A percentile compares a stretch with the other conserved stretches of the same genome.
phyloP scores from a whole-genome alignment of 2,888 invertebrate species.

The Pterostichus niger region DNA sequence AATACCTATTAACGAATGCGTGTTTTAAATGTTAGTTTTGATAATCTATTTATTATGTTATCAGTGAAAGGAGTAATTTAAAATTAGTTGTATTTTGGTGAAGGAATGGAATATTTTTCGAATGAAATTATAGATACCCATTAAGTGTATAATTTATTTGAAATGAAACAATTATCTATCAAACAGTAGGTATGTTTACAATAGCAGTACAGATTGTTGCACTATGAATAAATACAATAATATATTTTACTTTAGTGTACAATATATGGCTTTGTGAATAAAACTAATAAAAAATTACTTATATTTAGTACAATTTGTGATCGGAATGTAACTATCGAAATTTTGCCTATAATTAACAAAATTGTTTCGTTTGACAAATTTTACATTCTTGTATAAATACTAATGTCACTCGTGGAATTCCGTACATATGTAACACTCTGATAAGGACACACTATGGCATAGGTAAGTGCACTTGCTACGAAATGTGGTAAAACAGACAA shows the following conservation, averaged over 20 bases:
- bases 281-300: constrained; percentile 64
- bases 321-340: constrained; percentile 40
- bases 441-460: constrained; percentile 66
- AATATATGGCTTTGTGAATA: constrained; percentile 67
- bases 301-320: constrained; percentile 54
- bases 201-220: constrained; percentile 63
- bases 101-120: background rate
- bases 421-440: constrained; percentile 62
- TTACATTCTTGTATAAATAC: constrained; percentile 40
- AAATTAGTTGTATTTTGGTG: background rate
- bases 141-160: constrained; percentile 59
- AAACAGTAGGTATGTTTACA: constrained; percentile 63
- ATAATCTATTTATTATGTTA: no score
- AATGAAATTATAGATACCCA: background rate
- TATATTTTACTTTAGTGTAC: constrained; percentile 61
- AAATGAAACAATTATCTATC: constrained; percentile 63
- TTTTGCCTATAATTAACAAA: constrained; percentile 20
- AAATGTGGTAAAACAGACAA: constrained; percentile 70
- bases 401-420: constrained; percentile 57
- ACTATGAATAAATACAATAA: constrained; percentile 62
- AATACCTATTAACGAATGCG: no score
- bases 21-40: no score
- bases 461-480: constrained; percentile 72
- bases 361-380: constrained; percentile 28
- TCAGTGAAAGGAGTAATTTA: background rate